Evolutionary conservation across 2,888 invertebrate genomes (phyloP), one percentile per base, ranked within the genome.

Genomic region (Heliconius erato): DNA sequence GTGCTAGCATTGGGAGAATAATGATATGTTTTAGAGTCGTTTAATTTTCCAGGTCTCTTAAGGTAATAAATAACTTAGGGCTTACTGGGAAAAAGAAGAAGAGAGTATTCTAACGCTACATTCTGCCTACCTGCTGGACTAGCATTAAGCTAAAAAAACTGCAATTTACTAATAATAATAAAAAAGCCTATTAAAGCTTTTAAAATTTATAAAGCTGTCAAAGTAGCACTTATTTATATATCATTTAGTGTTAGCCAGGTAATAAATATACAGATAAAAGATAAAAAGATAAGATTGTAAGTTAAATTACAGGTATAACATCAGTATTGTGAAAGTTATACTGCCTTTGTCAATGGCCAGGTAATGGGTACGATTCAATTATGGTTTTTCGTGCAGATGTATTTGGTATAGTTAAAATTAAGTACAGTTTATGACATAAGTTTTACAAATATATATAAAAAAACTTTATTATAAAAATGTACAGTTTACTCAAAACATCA

Each of bases 281-380:
- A 35, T 59, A 74, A 35, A 40, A 32, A 74, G 74, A 76, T 76
- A 76, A 76, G 59, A 76, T 76, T 59, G 76, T 63, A 7, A 59
- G 35, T 23, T 35, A 76, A 59, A 76, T 76, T 76, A n/a, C 76
- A 76, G 35, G 63, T 76, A 63, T 63, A 63, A 16, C 26, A n/a
- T 16, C 26, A 68, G 65, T 44, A 28, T 40, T 67, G 65, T 68
- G 49, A 68, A 68, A 68, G 44, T 68, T 78, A 28, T 28, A 28
- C 78, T 68, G 65, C 28, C 32, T 78, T 78, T 78, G 78, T 78
- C 32, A 68, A 28, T 44, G 49, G 28, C 28, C 78, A 78, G 78
- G 68, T 68, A 78, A 78, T 78, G 49, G 78, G 32, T 44, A 49
- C 23, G 68, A 44, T 68, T 68, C 28, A 65, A 49, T 78, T 78